A percentile compares a stretch with the other conserved stretches of the same genome.
phyloP scores from a whole-genome alignment of 2,797 vertebrate species.

The Myotis daubentonii region DNA sequence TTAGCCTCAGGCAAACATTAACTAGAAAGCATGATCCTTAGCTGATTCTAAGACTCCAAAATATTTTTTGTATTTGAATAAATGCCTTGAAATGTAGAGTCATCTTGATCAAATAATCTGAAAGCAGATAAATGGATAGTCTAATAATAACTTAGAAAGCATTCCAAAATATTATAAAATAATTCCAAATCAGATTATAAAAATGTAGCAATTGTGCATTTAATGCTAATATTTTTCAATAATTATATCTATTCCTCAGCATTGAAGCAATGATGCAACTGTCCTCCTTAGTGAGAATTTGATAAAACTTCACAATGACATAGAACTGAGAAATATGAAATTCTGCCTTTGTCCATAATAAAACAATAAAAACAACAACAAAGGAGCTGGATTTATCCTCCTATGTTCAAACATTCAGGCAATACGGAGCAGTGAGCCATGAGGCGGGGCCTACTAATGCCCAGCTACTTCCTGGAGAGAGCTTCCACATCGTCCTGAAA shows the following conservation, averaged over 20 bases:
- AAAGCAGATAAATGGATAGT: background rate
- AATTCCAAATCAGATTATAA: background rate
- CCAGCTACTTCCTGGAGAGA: background rate
- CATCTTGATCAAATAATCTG: background rate
- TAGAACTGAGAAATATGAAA: background rate
- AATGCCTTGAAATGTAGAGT: constrained; percentile 37
- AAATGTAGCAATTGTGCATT: background rate
- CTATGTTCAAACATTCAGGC: background rate
- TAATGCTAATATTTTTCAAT: background rate
- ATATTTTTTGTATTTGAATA: constrained; percentile 34
- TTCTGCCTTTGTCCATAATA: background rate
- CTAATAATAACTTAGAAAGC: background rate
- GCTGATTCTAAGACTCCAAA: background rate
- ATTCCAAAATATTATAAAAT: constrained; percentile 7
- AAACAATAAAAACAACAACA: background rate
- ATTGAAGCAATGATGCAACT: background rate
- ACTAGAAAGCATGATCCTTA: constrained; percentile 2
- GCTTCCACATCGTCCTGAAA: background rate
- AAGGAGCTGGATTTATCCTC: background rate
- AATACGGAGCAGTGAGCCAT: background rate
- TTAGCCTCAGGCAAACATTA: constrained; percentile 33
- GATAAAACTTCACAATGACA: background rate
- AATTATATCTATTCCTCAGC: background rate
- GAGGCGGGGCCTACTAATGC: no score
- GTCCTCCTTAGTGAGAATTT: background rate